Conservation (phyloP, 2,113 vertebrate genomes). For the Anas platyrhynchos region DNA sequence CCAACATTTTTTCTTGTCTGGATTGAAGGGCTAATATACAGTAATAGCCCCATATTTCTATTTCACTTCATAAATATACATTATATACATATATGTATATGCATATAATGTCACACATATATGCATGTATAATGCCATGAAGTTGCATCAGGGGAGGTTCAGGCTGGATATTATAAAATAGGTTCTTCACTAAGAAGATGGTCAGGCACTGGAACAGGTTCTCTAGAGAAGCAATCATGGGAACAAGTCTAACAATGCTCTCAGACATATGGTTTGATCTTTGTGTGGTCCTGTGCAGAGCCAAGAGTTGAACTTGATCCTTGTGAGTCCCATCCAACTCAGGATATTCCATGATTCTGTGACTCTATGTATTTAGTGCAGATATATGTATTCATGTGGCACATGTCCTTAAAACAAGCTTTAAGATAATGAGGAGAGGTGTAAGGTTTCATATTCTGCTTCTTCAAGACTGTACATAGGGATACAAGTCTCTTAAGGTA, state of each 20-base stretch:
- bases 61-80: not conserved
- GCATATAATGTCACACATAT: no score
- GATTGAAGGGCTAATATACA: not conserved
- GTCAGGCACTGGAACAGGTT: no score
- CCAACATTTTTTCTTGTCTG: not conserved
- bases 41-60: not conserved
- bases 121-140: not conserved
- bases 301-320: no score
- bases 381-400: not conserved
- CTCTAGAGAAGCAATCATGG: no score
- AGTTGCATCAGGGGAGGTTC: no score
- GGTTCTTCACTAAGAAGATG: no score
- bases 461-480: not conserved
- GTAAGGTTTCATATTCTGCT: not conserved
- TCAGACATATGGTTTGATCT: no score
- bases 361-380: not conserved
- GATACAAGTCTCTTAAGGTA: not conserved
- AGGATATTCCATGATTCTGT: no score
- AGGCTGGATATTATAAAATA: no score
- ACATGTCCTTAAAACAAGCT: not conserved
- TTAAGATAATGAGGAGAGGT: not conserved
- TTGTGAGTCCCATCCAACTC: no score
- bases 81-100: not conserved
- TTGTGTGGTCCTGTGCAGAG: no score
- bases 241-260: no score